Conservation (phyloP, 1,140 invertebrate genomes). For the Matsumurasca onukii region DNA sequence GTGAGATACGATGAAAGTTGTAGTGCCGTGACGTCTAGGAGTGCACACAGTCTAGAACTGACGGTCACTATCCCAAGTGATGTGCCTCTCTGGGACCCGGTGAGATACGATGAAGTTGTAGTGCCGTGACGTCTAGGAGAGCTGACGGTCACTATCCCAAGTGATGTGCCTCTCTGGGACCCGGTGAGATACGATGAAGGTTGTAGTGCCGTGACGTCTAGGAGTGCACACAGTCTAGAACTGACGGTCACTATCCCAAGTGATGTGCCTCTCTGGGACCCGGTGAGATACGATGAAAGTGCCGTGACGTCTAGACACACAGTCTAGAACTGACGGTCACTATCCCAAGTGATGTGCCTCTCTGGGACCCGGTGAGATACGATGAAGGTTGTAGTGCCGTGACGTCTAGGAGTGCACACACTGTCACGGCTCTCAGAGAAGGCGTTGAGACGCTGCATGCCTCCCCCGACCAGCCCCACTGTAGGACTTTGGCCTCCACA, state of each 20-base stretch:
- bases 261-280: slow-evolving; percentile 3
- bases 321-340: slow-evolving; percentile 12
- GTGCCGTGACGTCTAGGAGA: not conserved
- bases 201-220: not conserved
- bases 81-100: slow-evolving; percentile 2
- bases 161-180: slow-evolving; percentile 3
- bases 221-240: slow-evolving; percentile 2
- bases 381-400: not conserved
- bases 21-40: not conserved
- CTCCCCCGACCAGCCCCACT: slow-evolving; percentile 28
- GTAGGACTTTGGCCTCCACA: slow-evolving; percentile 29
- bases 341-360: slow-evolving; percentile 1
- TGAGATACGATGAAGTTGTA: slow-evolving; percentile 8
- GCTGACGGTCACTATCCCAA: not conserved
- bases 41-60: slow-evolving; percentile 6
- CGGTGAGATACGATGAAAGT: slow-evolving; percentile 5
- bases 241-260: slow-evolving; percentile 2
- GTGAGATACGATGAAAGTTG: slow-evolving; percentile 7
- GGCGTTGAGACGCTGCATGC: slow-evolving; percentile 29
- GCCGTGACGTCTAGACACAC: too few species aligned
- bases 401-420: slow-evolving; percentile 15
- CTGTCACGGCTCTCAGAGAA: slow-evolving; percentile 22
- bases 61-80: slow-evolving; percentile 1
- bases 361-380: slow-evolving; percentile 1
- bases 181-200: slow-evolving; percentile 4